These are phyloP conservation scores for Aradophagus sp. DNA, from an alignment of 1,140 invertebrate species.

Conservation along the genomic window DNA sequence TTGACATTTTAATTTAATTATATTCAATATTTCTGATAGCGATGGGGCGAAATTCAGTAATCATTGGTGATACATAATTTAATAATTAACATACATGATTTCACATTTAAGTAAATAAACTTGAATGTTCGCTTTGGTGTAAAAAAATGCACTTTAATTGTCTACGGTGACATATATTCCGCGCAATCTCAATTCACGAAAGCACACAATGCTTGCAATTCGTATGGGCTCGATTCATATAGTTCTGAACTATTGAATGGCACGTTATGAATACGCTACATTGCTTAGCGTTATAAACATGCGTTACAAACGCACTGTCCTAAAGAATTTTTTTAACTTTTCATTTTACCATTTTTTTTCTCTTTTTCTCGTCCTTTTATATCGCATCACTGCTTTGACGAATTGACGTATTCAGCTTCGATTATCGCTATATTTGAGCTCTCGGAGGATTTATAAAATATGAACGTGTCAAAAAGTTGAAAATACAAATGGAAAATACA, in stretches of 20 bases:
- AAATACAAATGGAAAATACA: no score
- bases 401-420: no score
- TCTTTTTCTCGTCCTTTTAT: no score
- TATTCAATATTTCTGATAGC: no score
- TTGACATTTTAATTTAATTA: not conserved
- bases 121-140: slow-evolving; percentile 25
- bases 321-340: slow-evolving; percentile 3
- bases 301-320: slow-evolving; percentile 2
- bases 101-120: not conserved
- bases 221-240: slow-evolving; percentile 7
- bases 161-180: slow-evolving; percentile 8
- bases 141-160: slow-evolving; percentile 31
- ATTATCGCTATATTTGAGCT: no score
- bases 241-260: slow-evolving; percentile 32
- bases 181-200: slow-evolving; percentile 1
- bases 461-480: no score
- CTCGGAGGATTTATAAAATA: no score
- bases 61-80: not conserved
- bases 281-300: slow-evolving; percentile 17
- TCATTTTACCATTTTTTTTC: no score
- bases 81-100: slow-evolving; percentile 6
- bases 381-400: no score
- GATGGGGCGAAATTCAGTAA: not conserved
- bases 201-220: not conserved
- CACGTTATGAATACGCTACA: slow-evolving; percentile 26